Evolutionary conservation across 2,113 vertebrate species (phyloP).

Genomic region (Protobothrops flavoviridis): DNA sequence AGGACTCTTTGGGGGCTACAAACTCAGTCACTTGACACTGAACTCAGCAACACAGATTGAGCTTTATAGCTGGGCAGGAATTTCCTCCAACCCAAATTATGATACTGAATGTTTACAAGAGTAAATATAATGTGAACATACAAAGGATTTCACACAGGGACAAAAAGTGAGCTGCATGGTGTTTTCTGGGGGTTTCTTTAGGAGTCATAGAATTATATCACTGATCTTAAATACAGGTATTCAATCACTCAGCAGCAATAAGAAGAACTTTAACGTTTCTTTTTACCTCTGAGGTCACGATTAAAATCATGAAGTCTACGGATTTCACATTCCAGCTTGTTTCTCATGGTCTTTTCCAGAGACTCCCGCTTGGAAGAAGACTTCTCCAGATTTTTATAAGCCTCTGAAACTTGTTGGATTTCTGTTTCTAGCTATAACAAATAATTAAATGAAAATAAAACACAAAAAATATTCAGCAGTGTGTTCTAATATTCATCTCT

Average conservation of each 20-base stretch:
- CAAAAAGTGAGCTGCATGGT: background rate
- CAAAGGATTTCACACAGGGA: background rate
- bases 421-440: slow-evolving; percentile 88
- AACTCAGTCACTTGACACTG: background rate
- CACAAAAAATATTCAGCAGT: slow-evolving; percentile 28
- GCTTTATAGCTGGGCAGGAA: background rate
- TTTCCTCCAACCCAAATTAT: background rate
- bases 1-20: background rate
- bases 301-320: slow-evolving; percentile 97
- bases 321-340: slow-evolving; percentile 95
- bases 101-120: background rate
- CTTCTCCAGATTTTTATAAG: slow-evolving; percentile 94
- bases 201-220: background rate
- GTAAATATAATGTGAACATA: background rate
- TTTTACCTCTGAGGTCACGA: slow-evolving; percentile 91
- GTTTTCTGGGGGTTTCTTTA: background rate
- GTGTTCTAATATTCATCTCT: background rate
- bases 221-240: background rate
- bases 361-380: slow-evolving; percentile 93
- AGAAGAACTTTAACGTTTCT: background rate
- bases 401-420: slow-evolving; percentile 95
- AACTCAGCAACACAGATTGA: background rate
- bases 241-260: background rate
- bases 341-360: slow-evolving; percentile 97
- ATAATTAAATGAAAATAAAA: background rate